phyloP scores from a whole-genome alignment of 2,797 vertebrate genomes.

The Gouania willdenowi region DNA sequence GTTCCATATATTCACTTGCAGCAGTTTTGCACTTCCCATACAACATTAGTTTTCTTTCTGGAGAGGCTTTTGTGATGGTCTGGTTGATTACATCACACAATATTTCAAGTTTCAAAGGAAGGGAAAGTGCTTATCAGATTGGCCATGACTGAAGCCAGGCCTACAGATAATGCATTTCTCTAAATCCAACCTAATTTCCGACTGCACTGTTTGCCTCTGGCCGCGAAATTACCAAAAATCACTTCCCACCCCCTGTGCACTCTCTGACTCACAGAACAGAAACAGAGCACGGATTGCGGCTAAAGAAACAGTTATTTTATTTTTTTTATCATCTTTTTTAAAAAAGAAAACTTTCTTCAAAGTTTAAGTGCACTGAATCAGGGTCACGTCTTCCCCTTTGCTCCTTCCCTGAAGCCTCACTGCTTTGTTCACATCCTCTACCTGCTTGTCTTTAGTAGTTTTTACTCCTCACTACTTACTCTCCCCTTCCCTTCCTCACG shows the following conservation, averaged over 20 bases:
- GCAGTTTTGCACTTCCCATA: constrained; percentile 34
- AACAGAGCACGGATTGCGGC: constrained; percentile 23
- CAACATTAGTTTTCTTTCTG: constrained; percentile 41
- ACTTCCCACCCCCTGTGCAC: constrained; percentile 18
- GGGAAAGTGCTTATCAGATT: constrained; percentile 46
- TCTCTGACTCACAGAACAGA: constrained; percentile 17
- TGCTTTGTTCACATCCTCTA: constrained; percentile 10
- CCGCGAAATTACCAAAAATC: constrained; percentile 33
- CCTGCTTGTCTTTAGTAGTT: constrained; percentile 1
- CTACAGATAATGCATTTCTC: constrained; percentile 48
- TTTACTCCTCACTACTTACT: constrained; percentile 4
- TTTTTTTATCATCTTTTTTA: constrained; percentile 36
- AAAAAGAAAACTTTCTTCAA: constrained; percentile 41
- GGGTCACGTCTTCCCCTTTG: constrained; percentile 3
- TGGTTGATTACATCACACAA: constrained; percentile 37
- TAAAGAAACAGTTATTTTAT: constrained; percentile 17
- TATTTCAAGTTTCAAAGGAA: constrained; percentile 44
- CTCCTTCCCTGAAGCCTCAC: background rate
- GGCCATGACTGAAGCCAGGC: constrained; percentile 46
- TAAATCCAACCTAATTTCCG: constrained; percentile 52
- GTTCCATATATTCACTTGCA: constrained; percentile 38
- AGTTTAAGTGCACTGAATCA: constrained; percentile 19
- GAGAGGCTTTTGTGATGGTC: constrained; percentile 31
- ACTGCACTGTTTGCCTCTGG: constrained; percentile 40
- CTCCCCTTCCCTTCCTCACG: background rate